Base-by-base conservation (phyloP, 2,797 vertebrate genomes). In the Loriculus beryllinus region DNA sequence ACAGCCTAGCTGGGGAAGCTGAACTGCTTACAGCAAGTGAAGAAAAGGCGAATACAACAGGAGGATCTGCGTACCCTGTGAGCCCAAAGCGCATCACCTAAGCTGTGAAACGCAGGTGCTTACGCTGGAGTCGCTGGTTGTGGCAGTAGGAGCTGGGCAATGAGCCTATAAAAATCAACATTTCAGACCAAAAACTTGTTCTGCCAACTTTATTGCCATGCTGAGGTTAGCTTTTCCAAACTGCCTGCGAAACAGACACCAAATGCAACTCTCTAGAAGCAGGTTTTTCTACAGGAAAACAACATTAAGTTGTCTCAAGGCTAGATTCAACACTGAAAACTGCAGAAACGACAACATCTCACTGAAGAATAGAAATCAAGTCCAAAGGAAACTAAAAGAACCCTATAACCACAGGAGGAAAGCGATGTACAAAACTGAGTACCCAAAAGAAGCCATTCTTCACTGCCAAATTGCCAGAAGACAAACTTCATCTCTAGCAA, bases 251-350 rank as follows among this genome's bases (percentile, higher is more conserved):
- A 93, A 95, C 28, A 72, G 93, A 95, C 19, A 75, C 59, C 49
- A 67, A 85, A 82, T 1, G 28, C 87, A 86, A 47, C 35, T 39
- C 68, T 83, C 91, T 59, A 91, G 67, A 78, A 42, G 75, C 88
- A 83, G 86, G 40, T 49, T 94, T 83, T 60, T 83, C 81, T 93
- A 93, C 23, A 93, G 80, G 82, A 86, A 90, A 89, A 74, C 45
- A 91, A 92, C 79, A 26, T 7, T 20, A 48, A 71, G 89, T 40
- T 82, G 86, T 67, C 84, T 81, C 81, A 54, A 89, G 93, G 95
- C 47, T 79, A 92, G 89, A 78, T 51, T 85, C 74, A 93, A 89
- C 47, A 75, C 82, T 80, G 88, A 48, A 62, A 88, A 95, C 63
- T 77, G 72, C 78, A 77, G 92, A 95, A 95, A 91, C 69, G 45